phyloP scores from a whole-genome alignment of 1,140 invertebrate genomes.

The Capitella teleta region DNA sequence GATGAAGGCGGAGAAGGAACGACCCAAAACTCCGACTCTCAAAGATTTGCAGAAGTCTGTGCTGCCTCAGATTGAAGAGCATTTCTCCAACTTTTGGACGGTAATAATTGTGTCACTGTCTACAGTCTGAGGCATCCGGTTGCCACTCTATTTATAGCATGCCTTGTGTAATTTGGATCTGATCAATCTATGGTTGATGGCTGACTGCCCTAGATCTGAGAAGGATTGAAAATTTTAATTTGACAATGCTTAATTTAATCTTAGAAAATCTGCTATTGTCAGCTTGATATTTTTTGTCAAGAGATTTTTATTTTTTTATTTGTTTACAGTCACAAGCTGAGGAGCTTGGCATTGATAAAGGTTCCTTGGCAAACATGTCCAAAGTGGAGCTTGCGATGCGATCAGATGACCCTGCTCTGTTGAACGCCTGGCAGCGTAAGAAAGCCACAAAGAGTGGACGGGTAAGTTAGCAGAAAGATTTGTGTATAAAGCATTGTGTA shows the following conservation, averaged over 20 bases:
- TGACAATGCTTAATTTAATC: too few species aligned
- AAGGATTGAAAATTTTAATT: too few species aligned
- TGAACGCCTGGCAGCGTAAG: constrained; percentile 19
- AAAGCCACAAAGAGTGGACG: constrained; percentile 18
- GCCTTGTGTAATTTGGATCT: too few species aligned
- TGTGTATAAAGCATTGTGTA: too few species aligned
- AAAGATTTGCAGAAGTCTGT: constrained; percentile 29
- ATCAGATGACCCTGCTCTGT: constrained; percentile 21
- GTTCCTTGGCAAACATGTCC: constrained; percentile 30
- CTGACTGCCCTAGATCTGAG: too few species aligned
- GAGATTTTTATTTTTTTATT: background rate
- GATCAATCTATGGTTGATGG: too few species aligned
- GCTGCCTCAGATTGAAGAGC: constrained; percentile 26
- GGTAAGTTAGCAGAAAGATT: too few species aligned
- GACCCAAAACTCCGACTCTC: constrained; percentile 28
- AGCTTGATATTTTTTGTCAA: too few species aligned
- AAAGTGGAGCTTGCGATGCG: constrained; percentile 31
- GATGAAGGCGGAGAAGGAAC: constrained; percentile 23
- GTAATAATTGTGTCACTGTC: too few species aligned
- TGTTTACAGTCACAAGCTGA: constrained; percentile 9
- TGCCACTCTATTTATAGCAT: too few species aligned
- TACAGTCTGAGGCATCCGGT: too few species aligned
- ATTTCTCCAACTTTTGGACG: constrained; percentile 27
- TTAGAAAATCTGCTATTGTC: too few species aligned
- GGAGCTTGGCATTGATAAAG: constrained; percentile 5